These are phyloP conservation scores for Lepidothrix coronata DNA, from an alignment of 2,113 vertebrate genomes.

Conservation along the genomic window DNA sequence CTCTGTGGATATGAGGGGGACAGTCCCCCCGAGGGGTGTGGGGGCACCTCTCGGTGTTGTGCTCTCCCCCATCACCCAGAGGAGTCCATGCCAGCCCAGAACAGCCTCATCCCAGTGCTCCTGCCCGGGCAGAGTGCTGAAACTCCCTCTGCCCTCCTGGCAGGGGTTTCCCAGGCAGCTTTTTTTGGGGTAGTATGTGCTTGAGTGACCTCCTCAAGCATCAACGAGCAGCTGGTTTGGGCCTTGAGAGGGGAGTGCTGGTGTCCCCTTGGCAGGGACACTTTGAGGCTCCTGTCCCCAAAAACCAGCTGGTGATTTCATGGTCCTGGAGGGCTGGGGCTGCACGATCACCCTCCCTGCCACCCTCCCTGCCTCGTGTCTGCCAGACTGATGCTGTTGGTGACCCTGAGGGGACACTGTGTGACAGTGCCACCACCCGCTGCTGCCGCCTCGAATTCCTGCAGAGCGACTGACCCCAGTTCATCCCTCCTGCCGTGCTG, in stretches of 20 bases:
- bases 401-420: not conserved
- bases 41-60: not conserved
- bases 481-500: not conserved
- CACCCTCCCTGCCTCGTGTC: fast-evolving
- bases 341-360: not conserved
- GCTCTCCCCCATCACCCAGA: fast-evolving
- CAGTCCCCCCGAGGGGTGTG: fast-evolving
- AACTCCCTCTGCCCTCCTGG: not conserved
- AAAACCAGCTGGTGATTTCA: fast-evolving
- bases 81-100: fast-evolving
- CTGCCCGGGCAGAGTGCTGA: not conserved
- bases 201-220: not conserved
- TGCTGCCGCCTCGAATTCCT: not conserved
- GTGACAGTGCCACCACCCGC: not conserved
- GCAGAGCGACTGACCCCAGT: fast-evolving
- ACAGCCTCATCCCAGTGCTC: fast-evolving
- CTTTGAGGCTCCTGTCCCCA: not conserved
- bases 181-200: not conserved
- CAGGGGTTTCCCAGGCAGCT: not conserved
- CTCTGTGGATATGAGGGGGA: not conserved
- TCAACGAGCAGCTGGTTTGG: fast-evolving
- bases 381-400: not conserved
- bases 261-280: not conserved
- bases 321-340: not conserved
- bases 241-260: not conserved